Percentiles rank a stretch among this genome's conserved stretches.
phyloP scores from a whole-genome alignment of 2,113 vertebrate species.

The Ameiurus melas region DNA sequence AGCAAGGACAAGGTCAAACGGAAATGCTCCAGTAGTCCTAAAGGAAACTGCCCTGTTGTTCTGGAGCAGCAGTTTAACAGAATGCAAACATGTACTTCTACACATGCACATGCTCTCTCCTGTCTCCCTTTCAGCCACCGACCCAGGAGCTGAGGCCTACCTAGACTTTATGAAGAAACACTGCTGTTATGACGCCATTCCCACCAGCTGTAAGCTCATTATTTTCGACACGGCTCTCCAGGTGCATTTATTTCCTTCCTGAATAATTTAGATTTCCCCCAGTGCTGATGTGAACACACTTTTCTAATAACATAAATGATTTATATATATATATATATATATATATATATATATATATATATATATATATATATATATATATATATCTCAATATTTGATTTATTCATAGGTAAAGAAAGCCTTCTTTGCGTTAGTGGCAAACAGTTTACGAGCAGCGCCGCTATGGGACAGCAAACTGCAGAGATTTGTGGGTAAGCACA shows the following conservation, averaged over 20 bases:
- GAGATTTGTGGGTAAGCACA: slow-evolving; percentile 88
- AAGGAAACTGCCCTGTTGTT: background rate
- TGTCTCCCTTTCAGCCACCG: background rate
- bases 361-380: background rate
- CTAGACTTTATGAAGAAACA: slow-evolving; percentile 93
- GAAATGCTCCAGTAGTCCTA: background rate
- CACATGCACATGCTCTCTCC: background rate
- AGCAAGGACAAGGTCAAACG: background rate
- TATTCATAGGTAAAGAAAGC: slow-evolving; percentile 88
- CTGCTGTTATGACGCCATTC: slow-evolving; percentile 88
- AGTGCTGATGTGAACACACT: background rate
- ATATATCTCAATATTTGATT: no score
- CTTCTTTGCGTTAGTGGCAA: slow-evolving; percentile 89
- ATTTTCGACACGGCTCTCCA: slow-evolving; percentile 77
- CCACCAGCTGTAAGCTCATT: slow-evolving; percentile 89
- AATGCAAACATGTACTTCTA: background rate
- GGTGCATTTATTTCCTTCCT: slow-evolving; percentile 46
- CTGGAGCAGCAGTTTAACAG: background rate
- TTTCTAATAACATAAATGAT: background rate
- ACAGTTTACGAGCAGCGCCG: slow-evolving; percentile 86
- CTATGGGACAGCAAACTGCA: slow-evolving; percentile 92
- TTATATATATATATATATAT: background rate
- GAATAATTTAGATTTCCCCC: background rate
- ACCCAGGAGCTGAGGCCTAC: slow-evolving; percentile 78
- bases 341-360: no score